Conservation (phyloP, 1,140 invertebrate genomes). For the Neotoxoptera formosana region DNA sequence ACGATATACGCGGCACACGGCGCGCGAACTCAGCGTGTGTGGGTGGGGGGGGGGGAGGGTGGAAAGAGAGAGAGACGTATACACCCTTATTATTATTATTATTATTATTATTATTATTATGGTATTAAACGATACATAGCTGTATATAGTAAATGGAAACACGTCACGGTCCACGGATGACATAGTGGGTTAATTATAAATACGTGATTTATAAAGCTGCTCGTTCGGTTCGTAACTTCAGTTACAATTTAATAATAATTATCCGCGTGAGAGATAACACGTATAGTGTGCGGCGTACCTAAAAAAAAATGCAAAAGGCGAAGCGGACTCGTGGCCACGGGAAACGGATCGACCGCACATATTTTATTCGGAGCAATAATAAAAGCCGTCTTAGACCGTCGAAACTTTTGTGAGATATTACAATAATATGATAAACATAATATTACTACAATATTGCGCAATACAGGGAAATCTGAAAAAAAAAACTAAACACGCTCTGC, state of each 20-base stretch:
- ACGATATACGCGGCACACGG: background rate
- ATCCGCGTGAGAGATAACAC: background rate
- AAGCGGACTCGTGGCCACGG: background rate
- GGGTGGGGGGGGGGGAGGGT: no score
- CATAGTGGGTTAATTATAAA: slow-evolving; percentile 54
- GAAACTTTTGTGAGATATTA: background rate
- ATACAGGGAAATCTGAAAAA: background rate
- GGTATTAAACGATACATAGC: background rate
- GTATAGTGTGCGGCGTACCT: background rate
- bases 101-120: background rate
- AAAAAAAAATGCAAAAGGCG: background rate
- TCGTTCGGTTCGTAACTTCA: slow-evolving; percentile 28
- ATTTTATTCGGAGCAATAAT: background rate
- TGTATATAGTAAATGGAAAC: slow-evolving; percentile 26
- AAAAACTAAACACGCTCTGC: background rate
- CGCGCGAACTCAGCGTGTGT: no score
- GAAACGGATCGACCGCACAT: background rate
- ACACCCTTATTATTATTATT: background rate
- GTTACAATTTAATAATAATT: slow-evolving; percentile 29
- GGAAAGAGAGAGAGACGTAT: background rate
- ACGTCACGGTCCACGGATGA: slow-evolving; percentile 50
- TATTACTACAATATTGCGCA: background rate
- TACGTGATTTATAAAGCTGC: slow-evolving; percentile 45
- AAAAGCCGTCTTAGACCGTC: background rate
- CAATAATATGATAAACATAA: background rate